Conservation (phyloP, 2,797 vertebrate genomes). For the Rhinoraja longicauda region DNA sequence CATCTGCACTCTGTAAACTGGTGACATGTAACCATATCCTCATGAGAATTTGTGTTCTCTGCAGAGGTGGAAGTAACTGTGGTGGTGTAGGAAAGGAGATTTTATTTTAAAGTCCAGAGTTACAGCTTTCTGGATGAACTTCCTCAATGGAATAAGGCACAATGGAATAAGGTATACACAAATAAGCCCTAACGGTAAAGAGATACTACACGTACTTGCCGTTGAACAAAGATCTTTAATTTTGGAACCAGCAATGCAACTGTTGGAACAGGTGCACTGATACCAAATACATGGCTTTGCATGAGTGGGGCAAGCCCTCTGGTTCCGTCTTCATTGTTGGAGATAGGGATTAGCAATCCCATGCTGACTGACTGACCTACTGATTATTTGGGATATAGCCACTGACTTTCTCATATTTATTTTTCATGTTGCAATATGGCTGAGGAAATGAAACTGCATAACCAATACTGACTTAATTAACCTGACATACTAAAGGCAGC, state of each 20-base stretch:
- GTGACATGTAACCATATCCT: neutral
- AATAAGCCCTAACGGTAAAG: neutral
- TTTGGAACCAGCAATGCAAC: neutral
- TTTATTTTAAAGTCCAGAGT: neutral
- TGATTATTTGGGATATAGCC: neutral
- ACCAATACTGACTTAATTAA: constrained; percentile 8
- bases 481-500: constrained; percentile 5
- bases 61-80: neutral
- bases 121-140: neutral
- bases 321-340: neutral
- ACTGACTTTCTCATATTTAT: constrained; percentile 34
- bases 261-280: neutral
- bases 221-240: constrained; percentile 11
- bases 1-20: neutral
- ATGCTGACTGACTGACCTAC: neutral
- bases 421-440: constrained; percentile 5
- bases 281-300: neutral
- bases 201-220: neutral
- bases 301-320: neutral
- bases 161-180: no score
- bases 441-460: neutral
- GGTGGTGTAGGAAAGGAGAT: neutral
- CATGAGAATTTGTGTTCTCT: neutral
- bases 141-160: constrained; percentile 1
- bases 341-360: neutral